Percentiles rank a stretch among this genome's conserved stretches.
Conservation (phyloP, 2,113 vertebrate species). For the Sclerurus mexicanus region DNA sequence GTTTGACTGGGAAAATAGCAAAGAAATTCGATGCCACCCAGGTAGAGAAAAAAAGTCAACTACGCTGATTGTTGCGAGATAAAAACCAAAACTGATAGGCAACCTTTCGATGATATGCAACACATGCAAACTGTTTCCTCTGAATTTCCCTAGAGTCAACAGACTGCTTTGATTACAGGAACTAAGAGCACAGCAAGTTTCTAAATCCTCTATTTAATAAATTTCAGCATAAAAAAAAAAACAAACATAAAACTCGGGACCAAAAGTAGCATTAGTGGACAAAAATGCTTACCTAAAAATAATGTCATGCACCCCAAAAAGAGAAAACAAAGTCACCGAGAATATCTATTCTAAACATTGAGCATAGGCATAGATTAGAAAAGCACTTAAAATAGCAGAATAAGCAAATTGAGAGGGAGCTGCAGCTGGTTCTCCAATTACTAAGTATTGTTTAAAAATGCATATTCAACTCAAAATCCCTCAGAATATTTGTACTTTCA, state of each 20-base stretch:
- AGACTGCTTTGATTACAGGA: neutral
- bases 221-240: neutral
- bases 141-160: neutral
- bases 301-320: neutral
- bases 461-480: conserved; percentile 32
- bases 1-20: conserved; percentile 2
- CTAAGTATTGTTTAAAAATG: conserved; percentile 51
- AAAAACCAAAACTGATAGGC: neutral
- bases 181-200: neutral
- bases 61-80: neutral
- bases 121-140: neutral
- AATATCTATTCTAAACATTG: neutral
- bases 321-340: neutral
- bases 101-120: neutral
- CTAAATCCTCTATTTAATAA: neutral
- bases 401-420: conserved; percentile 29
- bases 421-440: conserved; percentile 65
- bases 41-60: neutral
- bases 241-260: neutral
- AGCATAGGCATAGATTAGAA: neutral
- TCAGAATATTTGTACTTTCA: neutral
- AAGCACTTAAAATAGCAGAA: conserved; percentile 26
- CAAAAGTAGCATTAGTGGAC: neutral
- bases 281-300: neutral
- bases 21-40: neutral